Base-by-base conservation (phyloP, 2,797 vertebrate species). In the Takifugu rubripes region DNA sequence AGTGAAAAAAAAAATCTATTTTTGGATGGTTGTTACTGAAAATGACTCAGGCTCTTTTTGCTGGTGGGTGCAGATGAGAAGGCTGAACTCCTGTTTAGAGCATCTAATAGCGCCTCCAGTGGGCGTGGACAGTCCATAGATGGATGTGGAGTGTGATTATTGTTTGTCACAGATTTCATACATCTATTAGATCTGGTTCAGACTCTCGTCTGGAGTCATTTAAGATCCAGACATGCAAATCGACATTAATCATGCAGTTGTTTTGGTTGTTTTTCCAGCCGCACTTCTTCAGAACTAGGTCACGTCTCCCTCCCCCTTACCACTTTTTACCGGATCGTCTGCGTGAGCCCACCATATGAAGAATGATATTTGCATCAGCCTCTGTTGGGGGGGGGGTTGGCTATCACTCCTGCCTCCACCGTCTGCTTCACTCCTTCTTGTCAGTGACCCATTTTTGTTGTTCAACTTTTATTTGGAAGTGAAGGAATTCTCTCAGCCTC, bases 241-340 rank as follows among this genome's bases (percentile, higher is more conserved):
- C 43, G 46, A 56, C 72, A 77, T 83, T 83, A 82, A 86, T 87
- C 78, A 75, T 76, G 78, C 59, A 72, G 72, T 68, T 79, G 69
- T 74, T 80, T 83, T 74, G 71, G 76, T 65, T 67, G 66, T 68
- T 75, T 77, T 49, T 77, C 61, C 61, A 58, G 59, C 68, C 58
- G 68, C 52, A 51, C 58, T 46, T 66, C 54, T 68, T 47, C 53
- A 70, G 69, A 87, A 81, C 62, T 86, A 74, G 84, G 86, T 88
- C 86, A 86, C 53, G 26, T 49, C 66, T 36, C 27, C 56, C 70
- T 54, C 42, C 45, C 0, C 5, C 51, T 50, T 72, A 47, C 60
- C 78, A 63, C 76, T 69, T 77, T 74, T 78, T 45, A 82, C 71
- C 81, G 73, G 63, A 71, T 80, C 48, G 54, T 66, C 55, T 56